Evolutionary conservation across 1,140 invertebrate species (phyloP).

Genomic region (Diorhabda elongata): DNA sequence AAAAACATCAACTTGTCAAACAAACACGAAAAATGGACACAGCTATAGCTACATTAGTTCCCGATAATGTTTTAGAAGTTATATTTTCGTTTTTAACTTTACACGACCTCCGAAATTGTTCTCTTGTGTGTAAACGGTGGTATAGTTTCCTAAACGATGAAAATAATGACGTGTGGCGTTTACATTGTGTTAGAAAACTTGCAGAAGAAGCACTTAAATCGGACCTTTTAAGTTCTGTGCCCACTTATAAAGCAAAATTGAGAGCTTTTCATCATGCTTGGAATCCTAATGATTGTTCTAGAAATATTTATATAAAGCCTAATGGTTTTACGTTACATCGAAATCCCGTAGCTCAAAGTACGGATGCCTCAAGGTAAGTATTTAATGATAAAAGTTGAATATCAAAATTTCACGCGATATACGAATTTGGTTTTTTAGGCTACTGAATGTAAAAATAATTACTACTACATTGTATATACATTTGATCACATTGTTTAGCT

Average conservation of each 20-base stretch:
- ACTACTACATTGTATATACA: too few relatives aligned
- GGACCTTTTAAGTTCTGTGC: constrained; percentile 82
- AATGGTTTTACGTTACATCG: constrained; percentile 96
- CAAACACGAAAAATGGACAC: constrained; percentile 39
- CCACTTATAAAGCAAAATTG: constrained; percentile 91
- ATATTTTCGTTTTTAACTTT: constrained; percentile 92
- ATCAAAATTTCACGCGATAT: too few relatives aligned
- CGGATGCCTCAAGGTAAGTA: constrained; percentile 80
- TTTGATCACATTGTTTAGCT: too few relatives aligned
- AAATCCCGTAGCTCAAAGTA: constrained; percentile 98
- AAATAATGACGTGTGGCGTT: constrained; percentile 93
- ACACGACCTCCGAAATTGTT: constrained; percentile 81
- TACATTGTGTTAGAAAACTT: constrained; percentile 83
- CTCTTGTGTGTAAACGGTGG: constrained; percentile 93
- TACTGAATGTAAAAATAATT: too few relatives aligned
- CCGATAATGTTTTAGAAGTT: constrained; percentile 82
- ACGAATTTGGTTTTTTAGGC: too few relatives aligned
- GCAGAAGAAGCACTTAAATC: constrained; percentile 89
- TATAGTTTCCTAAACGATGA: constrained; percentile 86
- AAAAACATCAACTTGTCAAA: not conserved
- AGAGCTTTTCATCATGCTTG: constrained; percentile 93
- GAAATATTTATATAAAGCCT: constrained; percentile 94
- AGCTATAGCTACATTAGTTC: constrained; percentile 45
- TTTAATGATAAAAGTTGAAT: too few relatives aligned
- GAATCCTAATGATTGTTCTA: constrained; percentile 95